A percentile compares a stretch with the other conserved stretches of the same genome.
Evolutionary conservation across 2,113 vertebrate species (phyloP).

Genomic region (Microcebus jonahi): DNA sequence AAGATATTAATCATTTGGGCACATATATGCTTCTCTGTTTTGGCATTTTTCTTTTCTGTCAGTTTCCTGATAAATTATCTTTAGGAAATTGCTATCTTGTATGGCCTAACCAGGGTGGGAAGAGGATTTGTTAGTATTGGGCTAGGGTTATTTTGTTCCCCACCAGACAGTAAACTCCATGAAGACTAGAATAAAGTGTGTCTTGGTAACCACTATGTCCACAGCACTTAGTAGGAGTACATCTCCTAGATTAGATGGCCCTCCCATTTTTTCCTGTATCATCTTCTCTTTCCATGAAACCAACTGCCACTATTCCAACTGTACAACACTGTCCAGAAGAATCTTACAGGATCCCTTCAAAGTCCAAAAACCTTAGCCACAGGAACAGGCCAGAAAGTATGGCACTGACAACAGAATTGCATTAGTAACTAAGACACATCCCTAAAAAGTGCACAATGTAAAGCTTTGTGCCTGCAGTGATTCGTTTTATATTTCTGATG

Average conservation of each 20-base stretch:
- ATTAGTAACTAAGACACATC: neutral
- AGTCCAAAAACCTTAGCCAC: neutral
- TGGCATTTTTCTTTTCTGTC: neutral
- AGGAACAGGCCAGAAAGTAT: neutral
- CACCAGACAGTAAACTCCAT: neutral
- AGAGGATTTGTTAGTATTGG: slow-evolving; percentile 12
- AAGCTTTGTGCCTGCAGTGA: neutral
- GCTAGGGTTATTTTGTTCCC: neutral
- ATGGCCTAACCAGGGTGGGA: neutral
- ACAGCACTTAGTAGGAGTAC: neutral
- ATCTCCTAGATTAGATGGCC: neutral
- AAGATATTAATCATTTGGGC: neutral
- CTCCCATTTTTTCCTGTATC: neutral
- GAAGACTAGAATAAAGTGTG: neutral
- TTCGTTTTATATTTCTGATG: slow-evolving; percentile 36
- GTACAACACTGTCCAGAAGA: neutral
- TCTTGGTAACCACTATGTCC: neutral
- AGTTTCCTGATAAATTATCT: neutral
- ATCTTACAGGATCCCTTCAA: neutral
- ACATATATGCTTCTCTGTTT: neutral
- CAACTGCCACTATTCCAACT: neutral
- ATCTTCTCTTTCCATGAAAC: neutral
- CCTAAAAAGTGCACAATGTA: neutral
- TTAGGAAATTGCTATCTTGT: neutral
- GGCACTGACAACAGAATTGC: neutral